These are phyloP conservation scores for Siderastrea radians DNA, from an alignment of 92 coral and sea anemone genomes.

Conservation along the genomic window DNA sequence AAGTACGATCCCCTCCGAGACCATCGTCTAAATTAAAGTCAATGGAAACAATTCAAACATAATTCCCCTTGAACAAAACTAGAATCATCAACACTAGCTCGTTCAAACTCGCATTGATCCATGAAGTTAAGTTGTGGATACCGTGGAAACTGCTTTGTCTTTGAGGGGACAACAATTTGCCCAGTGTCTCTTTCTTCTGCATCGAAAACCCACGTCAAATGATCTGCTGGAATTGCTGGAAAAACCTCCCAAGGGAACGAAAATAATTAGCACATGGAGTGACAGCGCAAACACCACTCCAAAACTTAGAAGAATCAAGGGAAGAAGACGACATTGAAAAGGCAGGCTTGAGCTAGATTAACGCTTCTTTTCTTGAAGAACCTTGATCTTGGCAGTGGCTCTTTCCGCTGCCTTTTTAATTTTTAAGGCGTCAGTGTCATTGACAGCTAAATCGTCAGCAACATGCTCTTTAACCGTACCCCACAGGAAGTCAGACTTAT, in stretches of 20 bases:
- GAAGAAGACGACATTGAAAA: not conserved
- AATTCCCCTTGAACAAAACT: constrained; percentile 29
- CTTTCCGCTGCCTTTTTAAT: not conserved
- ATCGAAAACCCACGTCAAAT: constrained; percentile 35
- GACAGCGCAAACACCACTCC: not conserved
- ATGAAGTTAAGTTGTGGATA: not conserved
- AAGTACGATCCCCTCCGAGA: constrained; percentile 1
- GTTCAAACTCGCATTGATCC: constrained; percentile 23
- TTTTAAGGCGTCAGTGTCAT: too few relatives aligned
- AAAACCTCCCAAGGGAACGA: constrained; percentile 27
- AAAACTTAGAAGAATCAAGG: constrained; percentile 25
- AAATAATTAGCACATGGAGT: constrained; percentile 30
- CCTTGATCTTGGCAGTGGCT: constrained; percentile 10
- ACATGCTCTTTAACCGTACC: constrained; percentile 40
- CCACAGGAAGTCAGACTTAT: constrained; percentile 44
- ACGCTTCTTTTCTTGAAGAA: constrained; percentile 19
- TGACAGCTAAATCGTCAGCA: not conserved
- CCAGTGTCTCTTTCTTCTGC: constrained; percentile 34
- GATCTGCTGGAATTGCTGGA: not conserved
- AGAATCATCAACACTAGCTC: not conserved
- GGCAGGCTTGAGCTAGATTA: not conserved
- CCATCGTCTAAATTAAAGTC: constrained; percentile 1
- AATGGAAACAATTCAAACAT: constrained; percentile 39
- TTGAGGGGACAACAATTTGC: constrained; percentile 16
- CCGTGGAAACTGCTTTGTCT: not conserved